Evolutionary conservation across 2,797 vertebrate genomes (phyloP).

Genomic region (Pyrocephalus nanus): DNA sequence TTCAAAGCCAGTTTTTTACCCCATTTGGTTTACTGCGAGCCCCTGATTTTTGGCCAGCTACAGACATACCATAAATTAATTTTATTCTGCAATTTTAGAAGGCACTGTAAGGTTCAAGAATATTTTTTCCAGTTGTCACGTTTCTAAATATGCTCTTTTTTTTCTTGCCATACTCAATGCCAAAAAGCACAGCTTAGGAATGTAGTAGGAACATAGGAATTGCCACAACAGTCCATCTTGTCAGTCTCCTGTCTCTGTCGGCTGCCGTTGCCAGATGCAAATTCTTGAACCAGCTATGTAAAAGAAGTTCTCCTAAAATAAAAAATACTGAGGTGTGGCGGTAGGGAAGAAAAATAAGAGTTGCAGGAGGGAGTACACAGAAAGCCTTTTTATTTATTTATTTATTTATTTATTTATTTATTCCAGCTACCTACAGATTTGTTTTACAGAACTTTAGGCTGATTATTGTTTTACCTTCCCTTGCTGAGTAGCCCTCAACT

Average conservation of each 20-base stretch:
- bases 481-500: neutral
- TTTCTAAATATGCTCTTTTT: constrained; percentile 33
- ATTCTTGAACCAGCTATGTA: constrained; percentile 38
- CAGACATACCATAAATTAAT: constrained; percentile 59
- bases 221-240: constrained; percentile 16
- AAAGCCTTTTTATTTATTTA: neutral
- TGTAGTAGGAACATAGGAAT: constrained; percentile 33
- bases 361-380: neutral
- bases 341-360: constrained; percentile 31
- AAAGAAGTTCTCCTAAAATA: constrained; percentile 31
- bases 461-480: neutral
- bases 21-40: constrained; percentile 38
- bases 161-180: neutral
- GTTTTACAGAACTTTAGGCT: neutral
- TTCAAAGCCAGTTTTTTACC: constrained; percentile 46
- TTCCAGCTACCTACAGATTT: neutral
- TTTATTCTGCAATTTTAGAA: constrained; percentile 67
- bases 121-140: constrained; percentile 56
- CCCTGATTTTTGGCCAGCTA: constrained; percentile 25
- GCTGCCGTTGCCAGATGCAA: constrained; percentile 33
- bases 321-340: constrained; percentile 2
- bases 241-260: neutral
- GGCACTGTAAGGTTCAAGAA: constrained; percentile 42
- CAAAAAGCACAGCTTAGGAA: constrained; percentile 43
- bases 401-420: neutral